A percentile compares a stretch with the other conserved stretches of the same genome.
phyloP scores from a whole-genome alignment of 2,113 vertebrate genomes.

The Ancistrus triradiatus region DNA sequence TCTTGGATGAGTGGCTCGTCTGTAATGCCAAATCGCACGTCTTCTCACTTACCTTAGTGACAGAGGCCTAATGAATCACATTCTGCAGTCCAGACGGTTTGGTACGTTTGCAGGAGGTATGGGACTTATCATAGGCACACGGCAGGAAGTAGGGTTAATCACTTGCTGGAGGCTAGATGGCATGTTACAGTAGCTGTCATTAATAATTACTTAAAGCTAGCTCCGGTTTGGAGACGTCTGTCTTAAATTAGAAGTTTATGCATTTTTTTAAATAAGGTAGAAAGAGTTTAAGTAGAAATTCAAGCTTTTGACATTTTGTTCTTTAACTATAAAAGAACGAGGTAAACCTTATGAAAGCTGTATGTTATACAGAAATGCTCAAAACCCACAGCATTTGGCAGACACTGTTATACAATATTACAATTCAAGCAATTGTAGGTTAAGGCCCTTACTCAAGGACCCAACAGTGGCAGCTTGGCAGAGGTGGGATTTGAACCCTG shows the following conservation, averaged over 20 bases:
- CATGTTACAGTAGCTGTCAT: conserved; percentile 4
- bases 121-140: conserved; percentile 29
- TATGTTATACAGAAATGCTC: conserved; percentile 6
- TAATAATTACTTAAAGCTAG: neutral
- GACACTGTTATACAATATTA: no score
- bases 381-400: no score
- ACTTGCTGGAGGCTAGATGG: conserved; percentile 10
- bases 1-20: conserved; percentile 15
- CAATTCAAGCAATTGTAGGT: no score
- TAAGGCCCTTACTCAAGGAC: no score
- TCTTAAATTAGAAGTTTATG: neutral
- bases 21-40: conserved; percentile 14
- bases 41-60: conserved; percentile 23
- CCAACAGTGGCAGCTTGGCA: no score
- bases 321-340: neutral
- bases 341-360: neutral
- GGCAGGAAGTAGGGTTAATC: conserved; percentile 5
- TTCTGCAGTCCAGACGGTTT: conserved; percentile 30
- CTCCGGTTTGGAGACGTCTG: neutral
- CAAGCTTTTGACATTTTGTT: neutral
- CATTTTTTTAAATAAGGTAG: neutral
- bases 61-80: conserved; percentile 39
- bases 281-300: neutral
- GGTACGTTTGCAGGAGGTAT: conserved; percentile 40
- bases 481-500: no score